These are phyloP conservation scores for Diceros bicornis DNA, from an alignment of 2,797 vertebrate species.

Conservation along the genomic window DNA sequence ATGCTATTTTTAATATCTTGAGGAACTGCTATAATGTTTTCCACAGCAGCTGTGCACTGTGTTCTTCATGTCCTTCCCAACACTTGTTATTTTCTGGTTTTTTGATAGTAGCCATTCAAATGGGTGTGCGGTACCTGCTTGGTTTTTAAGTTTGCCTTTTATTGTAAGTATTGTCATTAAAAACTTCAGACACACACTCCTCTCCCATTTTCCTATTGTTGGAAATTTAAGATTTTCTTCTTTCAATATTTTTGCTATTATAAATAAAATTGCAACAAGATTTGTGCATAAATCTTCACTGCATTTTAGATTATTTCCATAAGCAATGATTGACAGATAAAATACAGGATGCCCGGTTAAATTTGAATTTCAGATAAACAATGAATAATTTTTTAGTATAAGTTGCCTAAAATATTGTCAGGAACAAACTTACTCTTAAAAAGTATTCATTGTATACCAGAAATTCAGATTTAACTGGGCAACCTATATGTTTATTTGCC, in stretches of 20 bases:
- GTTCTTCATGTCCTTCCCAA: neutral
- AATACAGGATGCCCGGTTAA: neutral
- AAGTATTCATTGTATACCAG: neutral
- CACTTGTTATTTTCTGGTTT: neutral
- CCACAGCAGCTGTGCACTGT: neutral
- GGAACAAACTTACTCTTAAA: conserved; percentile 7
- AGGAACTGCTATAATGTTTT: neutral
- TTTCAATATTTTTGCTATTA: conserved; percentile 59
- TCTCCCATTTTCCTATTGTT: neutral
- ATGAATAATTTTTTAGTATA: conserved; percentile 31
- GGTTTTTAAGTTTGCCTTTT: neutral
- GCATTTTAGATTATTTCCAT: conserved; percentile 50
- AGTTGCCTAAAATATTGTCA: conserved; percentile 25
- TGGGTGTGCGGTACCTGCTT: neutral
- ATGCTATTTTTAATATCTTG: neutral
- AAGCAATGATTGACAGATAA: conserved; percentile 31
- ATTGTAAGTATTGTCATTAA: neutral
- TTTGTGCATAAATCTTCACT: conserved; percentile 30
- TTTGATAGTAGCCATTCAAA: neutral
- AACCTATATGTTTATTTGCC: conserved; percentile 36
- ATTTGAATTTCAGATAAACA: conserved; percentile 57
- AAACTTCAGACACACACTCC: neutral
- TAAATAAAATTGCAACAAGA: conserved; percentile 58
- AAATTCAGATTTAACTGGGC: conserved; percentile 27
- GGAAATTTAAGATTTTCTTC: neutral